phyloP scores from a whole-genome alignment of 2,888 invertebrate genomes.

The Brachylomia viminalis region DNA sequence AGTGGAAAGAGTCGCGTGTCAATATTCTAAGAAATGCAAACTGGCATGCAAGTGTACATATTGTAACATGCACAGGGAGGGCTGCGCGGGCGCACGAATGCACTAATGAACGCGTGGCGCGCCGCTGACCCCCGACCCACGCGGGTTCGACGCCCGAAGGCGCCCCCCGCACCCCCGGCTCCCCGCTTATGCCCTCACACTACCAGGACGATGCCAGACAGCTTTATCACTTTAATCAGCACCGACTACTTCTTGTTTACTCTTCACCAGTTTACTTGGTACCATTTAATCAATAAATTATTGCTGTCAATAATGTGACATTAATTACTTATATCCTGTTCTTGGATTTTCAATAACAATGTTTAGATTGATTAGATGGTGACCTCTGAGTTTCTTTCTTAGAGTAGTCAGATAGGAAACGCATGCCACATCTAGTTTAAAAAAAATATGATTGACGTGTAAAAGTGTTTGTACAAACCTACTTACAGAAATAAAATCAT shows the following conservation, averaged over 20 bases:
- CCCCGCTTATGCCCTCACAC: constrained; percentile 67
- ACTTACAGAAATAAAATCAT: too few species aligned
- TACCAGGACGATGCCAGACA: constrained; percentile 78
- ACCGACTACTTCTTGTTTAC: constrained; percentile 76
- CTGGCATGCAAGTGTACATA: constrained; percentile 55
- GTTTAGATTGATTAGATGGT: too few species aligned
- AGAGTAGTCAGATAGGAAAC: too few species aligned
- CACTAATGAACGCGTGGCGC: constrained; percentile 88
- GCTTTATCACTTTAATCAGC: constrained; percentile 81
- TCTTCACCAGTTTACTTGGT: constrained; percentile 62
- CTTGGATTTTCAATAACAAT: constrained; percentile 44
- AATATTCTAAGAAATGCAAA: constrained; percentile 47
- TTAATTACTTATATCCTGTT: constrained; percentile 65
- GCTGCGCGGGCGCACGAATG: constrained; percentile 80
- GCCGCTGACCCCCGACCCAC: constrained; percentile 89
- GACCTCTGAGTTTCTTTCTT: too few species aligned
- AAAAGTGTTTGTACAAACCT: too few species aligned
- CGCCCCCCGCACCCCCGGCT: constrained; percentile 65
- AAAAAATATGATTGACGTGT: too few species aligned
- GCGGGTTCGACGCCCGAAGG: constrained; percentile 86
- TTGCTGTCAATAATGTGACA: constrained; percentile 57
- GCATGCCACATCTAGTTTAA: too few species aligned
- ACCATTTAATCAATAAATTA: constrained; percentile 39
- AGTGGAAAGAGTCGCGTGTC: constrained; percentile 27
- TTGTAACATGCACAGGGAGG: constrained; percentile 57